Evolutionary conservation across 2,113 vertebrate species (phyloP).

Genomic region (Catharus fuscescens): DNA sequence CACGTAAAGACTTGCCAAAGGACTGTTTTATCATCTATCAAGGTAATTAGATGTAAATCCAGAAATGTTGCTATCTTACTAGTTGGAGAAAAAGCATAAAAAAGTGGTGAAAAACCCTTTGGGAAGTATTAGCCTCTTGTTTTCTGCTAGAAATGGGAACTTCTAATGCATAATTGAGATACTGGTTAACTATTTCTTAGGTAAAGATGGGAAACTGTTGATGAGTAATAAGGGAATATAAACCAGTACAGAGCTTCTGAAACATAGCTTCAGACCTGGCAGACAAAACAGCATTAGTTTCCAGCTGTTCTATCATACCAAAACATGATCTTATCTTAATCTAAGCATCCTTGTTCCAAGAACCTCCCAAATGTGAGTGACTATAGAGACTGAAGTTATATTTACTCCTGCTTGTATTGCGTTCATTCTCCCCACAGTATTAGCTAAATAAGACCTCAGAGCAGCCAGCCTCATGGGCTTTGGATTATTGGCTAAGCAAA

Average conservation of each 20-base stretch:
- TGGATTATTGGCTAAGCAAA: background rate
- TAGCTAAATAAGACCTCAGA: background rate
- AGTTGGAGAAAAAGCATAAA: background rate
- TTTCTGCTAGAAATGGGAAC: background rate
- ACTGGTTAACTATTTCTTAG: background rate
- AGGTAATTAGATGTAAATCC: constrained; percentile 75
- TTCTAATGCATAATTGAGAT: background rate
- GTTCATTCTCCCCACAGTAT: background rate
- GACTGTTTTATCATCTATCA: constrained; percentile 94
- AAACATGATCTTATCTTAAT: background rate
- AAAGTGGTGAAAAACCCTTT: background rate
- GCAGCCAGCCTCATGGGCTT: background rate
- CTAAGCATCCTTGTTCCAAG: background rate
- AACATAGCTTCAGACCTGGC: background rate
- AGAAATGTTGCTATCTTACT: background rate
- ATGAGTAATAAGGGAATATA: background rate
- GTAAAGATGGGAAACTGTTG: background rate
- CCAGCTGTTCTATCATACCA: background rate
- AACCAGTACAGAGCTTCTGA: background rate
- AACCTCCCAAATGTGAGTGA: background rate
- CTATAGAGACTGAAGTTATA: background rate
- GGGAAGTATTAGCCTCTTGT: background rate
- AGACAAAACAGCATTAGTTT: background rate
- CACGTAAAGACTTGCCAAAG: constrained; percentile 90
- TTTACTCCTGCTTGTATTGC: background rate